Evolutionary conservation across 1,140 invertebrate species (phyloP), one percentile per base, ranked within the genome.

Genomic region (Manduca sexta): DNA sequence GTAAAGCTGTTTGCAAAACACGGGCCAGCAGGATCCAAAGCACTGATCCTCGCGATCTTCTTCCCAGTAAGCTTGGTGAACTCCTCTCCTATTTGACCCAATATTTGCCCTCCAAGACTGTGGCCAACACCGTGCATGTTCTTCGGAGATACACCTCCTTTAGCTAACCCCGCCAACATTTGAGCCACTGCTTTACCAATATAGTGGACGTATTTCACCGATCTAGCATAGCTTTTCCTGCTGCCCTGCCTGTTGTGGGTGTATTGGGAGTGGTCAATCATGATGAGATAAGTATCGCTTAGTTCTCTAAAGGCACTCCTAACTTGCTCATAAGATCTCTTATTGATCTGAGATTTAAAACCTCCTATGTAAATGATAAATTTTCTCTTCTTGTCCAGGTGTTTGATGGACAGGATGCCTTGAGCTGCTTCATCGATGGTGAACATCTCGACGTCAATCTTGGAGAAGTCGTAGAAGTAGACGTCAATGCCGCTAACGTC

Each of bases 21-120:
- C 3, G 92, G 90, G 29, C 90, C 88, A 12, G 93, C 92, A 11
- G 93, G 92, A 77, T 95, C 93, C 64, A 95, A 77, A 18, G 89
- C 92, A 12, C 91, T 91, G 34, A 93, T 92, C 29, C 83, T 77
- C 0, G 71, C 63, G 3, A 90, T 54, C 5, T 68, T 78, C 3
- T 69, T 41, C 0, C 72, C 68, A 0, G 86, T 88, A 2, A 66
- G 52, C 0, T 76, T 56, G 0, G 62, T 62, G 46, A 87, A 79
- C n/a, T 72, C 67, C 29, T 88, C 83, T 0, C 88, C 89, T 2
- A 88, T 77, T 10, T 86, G 62, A 0, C 85, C 88, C n/a, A 88
- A 64, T 21, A 89, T 88, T 48, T 89, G 88, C 0, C 84, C 78
- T 0, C 88, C 88, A 37, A 89, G 66, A 51, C 88, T 89, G 40